Base-by-base conservation (phyloP, 2,888 invertebrate genomes). In the Sepioteuthis lessoniana region DNA sequence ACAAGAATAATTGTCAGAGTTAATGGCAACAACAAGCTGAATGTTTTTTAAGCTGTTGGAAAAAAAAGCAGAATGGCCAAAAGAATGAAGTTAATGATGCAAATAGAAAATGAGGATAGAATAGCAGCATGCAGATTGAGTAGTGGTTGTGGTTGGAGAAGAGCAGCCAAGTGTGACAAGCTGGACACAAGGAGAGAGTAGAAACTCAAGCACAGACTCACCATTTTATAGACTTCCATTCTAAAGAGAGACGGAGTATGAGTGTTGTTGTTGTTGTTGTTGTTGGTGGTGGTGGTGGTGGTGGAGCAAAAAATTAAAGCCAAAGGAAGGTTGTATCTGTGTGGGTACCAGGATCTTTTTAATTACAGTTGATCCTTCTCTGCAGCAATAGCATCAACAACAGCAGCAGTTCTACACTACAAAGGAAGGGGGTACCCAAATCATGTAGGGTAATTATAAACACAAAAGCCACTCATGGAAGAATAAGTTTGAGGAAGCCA, bases 171-270 rank as follows among this genome's bases (percentile, higher is more conserved):
- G n/a, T 76, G n/a, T n/a, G 76, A 76, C n/a, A n/a, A 76, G 76
- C n/a, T n/a, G n/a, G 31, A 60, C 60, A 60, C 21, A 10, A 31
- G 31, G 28, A 31, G 31, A 60, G 60, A 76, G 76, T 76, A 76
- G 10, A 76, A 76, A 92, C 92, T 92, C 42, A 47, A 92, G 47
- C 92, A 92, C 46, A 92, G 47, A 92, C 92, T 92, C 92, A 92
- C 92, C 92, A 92, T 92, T 92, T 92, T 92, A 92, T 92, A 92
- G 92, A 92, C 92, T 92, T 92, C 92, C 92, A 92, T 92, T 92
- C 46, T 92, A 92, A 47, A 47, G 92, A 92, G 31, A 92, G 92
- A 92, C 38, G 42, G 92, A 92, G 92, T 35, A 16, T 7, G 92
- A 31, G 46, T 42, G 35, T 31, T 42, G 13, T 46, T 76, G 76